Conservation (phyloP, 2,797 vertebrate species). For the Coregonus sp. region DNA sequence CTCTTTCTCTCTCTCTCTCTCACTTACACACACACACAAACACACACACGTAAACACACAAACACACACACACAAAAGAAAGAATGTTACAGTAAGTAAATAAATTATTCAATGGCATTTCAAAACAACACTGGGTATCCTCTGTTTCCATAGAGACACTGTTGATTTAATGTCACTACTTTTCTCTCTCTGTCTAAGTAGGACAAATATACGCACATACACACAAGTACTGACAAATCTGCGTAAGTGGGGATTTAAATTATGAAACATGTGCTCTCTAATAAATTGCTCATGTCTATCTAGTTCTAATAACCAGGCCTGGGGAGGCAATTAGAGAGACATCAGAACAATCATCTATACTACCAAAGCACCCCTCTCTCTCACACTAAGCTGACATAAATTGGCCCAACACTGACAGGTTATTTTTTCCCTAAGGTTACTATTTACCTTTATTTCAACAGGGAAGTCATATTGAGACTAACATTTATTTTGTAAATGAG, state of each 20-base stretch:
- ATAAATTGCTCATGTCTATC: not conserved
- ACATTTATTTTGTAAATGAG: too few species aligned
- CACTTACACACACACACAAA: slow-evolving; percentile 10
- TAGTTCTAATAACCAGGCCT: not conserved
- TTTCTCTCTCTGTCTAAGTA: slow-evolving; percentile 51
- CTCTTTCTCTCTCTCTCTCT: not conserved
- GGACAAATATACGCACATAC: slow-evolving; percentile 40
- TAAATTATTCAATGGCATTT: slow-evolving; percentile 74
- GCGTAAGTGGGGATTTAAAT: not conserved
- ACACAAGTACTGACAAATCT: not conserved
- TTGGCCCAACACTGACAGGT: not conserved
- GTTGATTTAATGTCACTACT: slow-evolving; percentile 58
- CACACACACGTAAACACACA: slow-evolving; percentile 48
- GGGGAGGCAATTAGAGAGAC: not conserved
- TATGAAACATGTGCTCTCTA: not conserved
- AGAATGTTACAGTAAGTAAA: slow-evolving; percentile 62
- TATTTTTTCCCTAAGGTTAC: too few species aligned
- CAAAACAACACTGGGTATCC: slow-evolving; percentile 60
- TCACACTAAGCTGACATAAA: not conserved
- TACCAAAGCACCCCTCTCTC: not conserved
- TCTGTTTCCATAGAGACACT: slow-evolving; percentile 70
- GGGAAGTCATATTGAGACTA: too few species aligned
- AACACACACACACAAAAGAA: slow-evolving; percentile 47
- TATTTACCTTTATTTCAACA: too few species aligned
- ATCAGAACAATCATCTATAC: not conserved